Conservation (phyloP, 2,797 vertebrate genomes). For the Spinus olivaceus region DNA sequence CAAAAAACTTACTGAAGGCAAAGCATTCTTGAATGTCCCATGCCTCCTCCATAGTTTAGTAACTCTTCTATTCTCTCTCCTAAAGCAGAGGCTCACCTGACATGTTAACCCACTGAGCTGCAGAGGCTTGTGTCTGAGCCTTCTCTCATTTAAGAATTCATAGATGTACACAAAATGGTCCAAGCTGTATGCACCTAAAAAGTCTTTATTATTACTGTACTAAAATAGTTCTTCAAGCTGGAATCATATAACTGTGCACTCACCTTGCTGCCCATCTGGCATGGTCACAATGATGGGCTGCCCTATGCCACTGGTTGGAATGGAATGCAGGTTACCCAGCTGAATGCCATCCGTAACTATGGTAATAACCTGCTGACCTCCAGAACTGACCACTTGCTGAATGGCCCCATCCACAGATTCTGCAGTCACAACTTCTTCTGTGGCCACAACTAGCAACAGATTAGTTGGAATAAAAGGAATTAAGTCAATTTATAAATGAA, state of each 20-base stretch:
- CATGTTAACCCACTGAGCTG: neutral
- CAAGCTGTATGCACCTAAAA: neutral
- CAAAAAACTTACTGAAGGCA: neutral
- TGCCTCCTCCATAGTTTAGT: neutral
- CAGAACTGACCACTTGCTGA: constrained; percentile 87
- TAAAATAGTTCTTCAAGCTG: neutral
- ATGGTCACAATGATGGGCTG: constrained; percentile 89
- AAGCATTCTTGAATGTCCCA: neutral
- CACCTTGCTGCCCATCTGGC: constrained; percentile 89
- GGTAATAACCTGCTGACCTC: constrained; percentile 88
- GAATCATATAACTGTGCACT: neutral
- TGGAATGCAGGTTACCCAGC: constrained; percentile 84
- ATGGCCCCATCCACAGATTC: constrained; percentile 88
- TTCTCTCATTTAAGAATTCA: neutral
- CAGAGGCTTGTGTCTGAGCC: neutral
- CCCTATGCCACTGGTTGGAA: constrained; percentile 80
- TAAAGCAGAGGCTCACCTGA: neutral
- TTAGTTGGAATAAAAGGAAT: neutral
- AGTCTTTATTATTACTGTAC: neutral
- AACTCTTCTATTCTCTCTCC: neutral
- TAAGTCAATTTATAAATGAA: neutral
- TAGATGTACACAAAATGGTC: neutral
- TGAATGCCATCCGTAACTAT: constrained; percentile 88
- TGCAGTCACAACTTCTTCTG: constrained; percentile 86
- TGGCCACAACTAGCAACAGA: constrained; percentile 79